Conservation (phyloP, 2,797 vertebrate species). For the Toxotes lorentzi region DNA sequence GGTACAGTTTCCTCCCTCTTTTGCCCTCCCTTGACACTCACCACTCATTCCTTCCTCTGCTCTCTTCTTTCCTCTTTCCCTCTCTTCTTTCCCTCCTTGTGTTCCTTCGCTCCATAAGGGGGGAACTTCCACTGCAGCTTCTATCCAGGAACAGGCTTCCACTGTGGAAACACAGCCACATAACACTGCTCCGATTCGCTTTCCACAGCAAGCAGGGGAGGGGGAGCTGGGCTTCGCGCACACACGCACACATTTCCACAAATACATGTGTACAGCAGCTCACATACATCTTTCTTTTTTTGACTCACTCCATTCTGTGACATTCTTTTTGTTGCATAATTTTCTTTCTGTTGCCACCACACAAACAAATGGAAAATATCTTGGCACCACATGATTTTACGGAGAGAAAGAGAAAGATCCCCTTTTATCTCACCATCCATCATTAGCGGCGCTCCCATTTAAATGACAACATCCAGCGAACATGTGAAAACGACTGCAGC, state of each 20-base stretch:
- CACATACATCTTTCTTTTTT: conserved; percentile 16
- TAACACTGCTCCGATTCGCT: conserved; percentile 45
- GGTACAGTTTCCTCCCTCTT: conserved; percentile 34
- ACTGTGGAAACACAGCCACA: conserved; percentile 79
- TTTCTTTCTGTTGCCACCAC: neutral
- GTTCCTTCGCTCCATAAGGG: conserved; percentile 74
- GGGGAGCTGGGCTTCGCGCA: conserved; percentile 27
- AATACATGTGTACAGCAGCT: conserved; percentile 8
- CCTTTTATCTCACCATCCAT: conserved; percentile 32
- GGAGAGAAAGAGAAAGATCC: conserved; percentile 6
- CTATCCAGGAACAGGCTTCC: conserved; percentile 81
- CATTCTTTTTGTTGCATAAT: neutral
- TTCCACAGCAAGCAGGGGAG: conserved; percentile 57
- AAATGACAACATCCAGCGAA: conserved; percentile 33
- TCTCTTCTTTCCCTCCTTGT: conserved; percentile 54
- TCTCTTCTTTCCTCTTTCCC: conserved; percentile 63
- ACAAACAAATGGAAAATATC: conserved; percentile 9
- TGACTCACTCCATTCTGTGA: neutral
- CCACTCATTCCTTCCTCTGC: conserved; percentile 74
- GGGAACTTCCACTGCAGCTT: conserved; percentile 78
- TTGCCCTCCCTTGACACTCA: conserved; percentile 72
- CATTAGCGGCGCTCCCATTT: conserved; percentile 33
- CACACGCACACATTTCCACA: neutral
- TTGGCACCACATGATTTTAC: neutral
- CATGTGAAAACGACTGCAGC: conserved; percentile 22